Conservation (phyloP, 2,113 vertebrate genomes). For the Misgurnus mizolepis region DNA sequence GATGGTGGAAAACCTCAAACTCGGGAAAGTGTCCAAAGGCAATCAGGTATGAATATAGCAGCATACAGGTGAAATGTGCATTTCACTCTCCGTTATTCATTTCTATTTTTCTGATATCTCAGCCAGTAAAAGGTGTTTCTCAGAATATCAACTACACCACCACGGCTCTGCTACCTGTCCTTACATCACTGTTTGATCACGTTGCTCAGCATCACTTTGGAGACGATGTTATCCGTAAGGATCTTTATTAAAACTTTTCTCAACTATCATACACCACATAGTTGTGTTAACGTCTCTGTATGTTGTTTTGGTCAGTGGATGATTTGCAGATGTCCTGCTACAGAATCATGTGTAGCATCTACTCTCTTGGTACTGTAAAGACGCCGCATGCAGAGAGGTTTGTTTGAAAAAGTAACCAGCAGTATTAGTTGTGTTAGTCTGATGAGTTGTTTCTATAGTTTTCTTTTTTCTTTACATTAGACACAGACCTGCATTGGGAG, state of each 20-base stretch:
- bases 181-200: constrained; percentile 93
- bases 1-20: constrained; percentile 91
- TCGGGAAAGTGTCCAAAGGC: constrained; percentile 88
- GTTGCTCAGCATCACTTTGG: constrained; percentile 92
- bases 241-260: background rate
- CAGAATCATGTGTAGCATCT: constrained; percentile 92
- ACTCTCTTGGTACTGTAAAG: constrained; percentile 90
- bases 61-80: background rate
- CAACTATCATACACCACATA: background rate
- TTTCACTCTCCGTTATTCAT: constrained; percentile 16
- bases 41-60: constrained; percentile 75
- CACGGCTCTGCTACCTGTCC: constrained; percentile 87
- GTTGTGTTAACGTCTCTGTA: background rate
- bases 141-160: constrained; percentile 97
- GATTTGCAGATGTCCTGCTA: constrained; percentile 95
- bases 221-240: constrained; percentile 89
- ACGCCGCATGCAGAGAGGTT: constrained; percentile 88
- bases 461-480: constrained; percentile 61
- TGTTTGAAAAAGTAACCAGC: background rate
- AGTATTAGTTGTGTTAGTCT: constrained; percentile 8
- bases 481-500: constrained; percentile 87
- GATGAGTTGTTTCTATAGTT: background rate
- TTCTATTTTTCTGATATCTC: constrained; percentile 10
- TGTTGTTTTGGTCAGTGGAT: constrained; percentile 76
- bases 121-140: constrained; percentile 89